phyloP scores from a whole-genome alignment of 1,140 invertebrate genomes.

The Plectus sambesii region DNA sequence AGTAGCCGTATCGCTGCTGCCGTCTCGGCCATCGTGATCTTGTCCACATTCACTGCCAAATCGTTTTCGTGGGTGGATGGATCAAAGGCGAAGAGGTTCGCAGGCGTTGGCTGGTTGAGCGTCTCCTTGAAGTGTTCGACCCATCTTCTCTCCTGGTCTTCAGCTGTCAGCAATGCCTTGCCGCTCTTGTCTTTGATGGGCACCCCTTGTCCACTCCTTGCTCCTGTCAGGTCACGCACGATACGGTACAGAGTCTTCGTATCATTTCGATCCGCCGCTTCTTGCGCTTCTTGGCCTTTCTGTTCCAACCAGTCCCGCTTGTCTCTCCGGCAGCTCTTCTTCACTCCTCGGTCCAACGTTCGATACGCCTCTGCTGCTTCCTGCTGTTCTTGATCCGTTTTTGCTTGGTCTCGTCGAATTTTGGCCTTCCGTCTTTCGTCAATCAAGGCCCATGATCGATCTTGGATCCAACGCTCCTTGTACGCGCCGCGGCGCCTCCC shows the following conservation, averaged over 20 bases:
- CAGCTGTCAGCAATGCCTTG: no score
- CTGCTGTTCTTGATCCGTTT: not conserved
- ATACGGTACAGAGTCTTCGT: not conserved
- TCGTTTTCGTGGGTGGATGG: no score
- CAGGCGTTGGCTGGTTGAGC: no score
- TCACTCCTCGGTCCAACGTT: not conserved
- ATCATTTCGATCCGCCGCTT: not conserved
- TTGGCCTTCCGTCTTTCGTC: not conserved
- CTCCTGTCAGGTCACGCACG: not conserved
- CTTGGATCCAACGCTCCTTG: not conserved
- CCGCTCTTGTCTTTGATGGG: not conserved
- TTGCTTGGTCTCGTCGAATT: not conserved
- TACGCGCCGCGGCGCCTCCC: not conserved
- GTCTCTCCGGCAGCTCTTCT: not conserved
- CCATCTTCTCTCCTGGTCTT: no score
- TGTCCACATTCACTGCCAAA: no score
- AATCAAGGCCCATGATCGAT: not conserved
- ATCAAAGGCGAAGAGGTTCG: no score
- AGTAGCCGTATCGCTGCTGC: no score
- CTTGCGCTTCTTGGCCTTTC: constrained; percentile 1
- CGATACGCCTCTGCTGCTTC: not conserved
- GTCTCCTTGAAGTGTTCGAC: no score
- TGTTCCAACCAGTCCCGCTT: not conserved
- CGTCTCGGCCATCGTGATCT: no score
- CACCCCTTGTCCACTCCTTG: not conserved